Base-by-base conservation (phyloP, 2,888 invertebrate genomes). In the Gonocerus acuteangulatus region DNA sequence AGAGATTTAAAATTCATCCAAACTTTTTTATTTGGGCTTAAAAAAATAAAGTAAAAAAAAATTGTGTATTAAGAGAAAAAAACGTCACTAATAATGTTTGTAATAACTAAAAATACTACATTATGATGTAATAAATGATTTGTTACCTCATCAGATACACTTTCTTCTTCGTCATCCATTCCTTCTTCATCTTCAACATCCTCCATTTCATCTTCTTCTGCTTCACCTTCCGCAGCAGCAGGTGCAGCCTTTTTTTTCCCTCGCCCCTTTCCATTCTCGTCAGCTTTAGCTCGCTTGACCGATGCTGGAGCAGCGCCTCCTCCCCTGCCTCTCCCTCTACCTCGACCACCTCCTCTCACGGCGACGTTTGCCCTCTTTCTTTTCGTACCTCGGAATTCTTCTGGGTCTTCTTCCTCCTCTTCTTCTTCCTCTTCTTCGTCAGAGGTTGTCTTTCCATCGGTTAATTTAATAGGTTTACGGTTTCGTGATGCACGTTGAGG, bases 221-320 rank as follows among this genome's bases (percentile, higher is more conserved):
- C 57, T 49, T 65, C 48, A 34, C 57, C 42, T 58, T 60, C 49
- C 2, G 22, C 32, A 18, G 21, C 32, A 13, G 59, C 64, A 19
- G 42, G 47, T 1, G 27, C 48, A 2, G 44, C n/a, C 22, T 62
- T 59, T n/a, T 49, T 47, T 15, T 60, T 56, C 45, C 61, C 62
- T 27, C 54, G 48, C 1, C 61, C 61, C 11, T 66, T 52, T 2
- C 59, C 64, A 27, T 64, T 62, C 7, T 64, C 61, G 9, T 61
- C 64, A n/a, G 54, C 19, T 15, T 27, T 52, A 11, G 44, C 49
- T 6, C 32, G 21, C 22, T 48, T 58, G 2, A 32, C 22, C 2
- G 63, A 42, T 0, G 22, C 36, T 1, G 48, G 44, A 39, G 39
- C 15, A n/a, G 39, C 2, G 49, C 64, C 54, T 47, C 32, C 32